These are phyloP conservation scores for Aricia agestis DNA, from an alignment of 1,140 invertebrate species.

Conservation along the genomic window DNA sequence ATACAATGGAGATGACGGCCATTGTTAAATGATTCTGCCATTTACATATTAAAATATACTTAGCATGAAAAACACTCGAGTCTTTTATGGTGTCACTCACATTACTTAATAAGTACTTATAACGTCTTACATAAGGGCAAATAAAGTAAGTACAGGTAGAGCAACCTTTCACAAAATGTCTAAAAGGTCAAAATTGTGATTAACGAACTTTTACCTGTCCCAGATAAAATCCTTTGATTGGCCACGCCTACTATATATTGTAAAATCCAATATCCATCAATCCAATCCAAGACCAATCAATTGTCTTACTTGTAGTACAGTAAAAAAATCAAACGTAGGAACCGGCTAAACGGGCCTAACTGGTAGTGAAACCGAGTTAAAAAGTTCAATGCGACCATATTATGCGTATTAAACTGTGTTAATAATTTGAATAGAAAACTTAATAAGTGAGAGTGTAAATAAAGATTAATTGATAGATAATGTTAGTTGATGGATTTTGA, in stretches of 20 bases:
- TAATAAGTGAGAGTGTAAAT: neutral
- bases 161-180: too few species aligned
- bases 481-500: neutral
- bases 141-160: neutral
- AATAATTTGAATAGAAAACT: neutral
- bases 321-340: neutral
- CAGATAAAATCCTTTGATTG: too few species aligned
- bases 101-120: neutral
- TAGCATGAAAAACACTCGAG: neutral
- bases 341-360: neutral
- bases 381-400: neutral
- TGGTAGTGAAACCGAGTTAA: neutral
- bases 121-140: neutral
- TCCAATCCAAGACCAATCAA: too few species aligned
- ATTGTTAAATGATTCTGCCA: slow-evolving; percentile 13
- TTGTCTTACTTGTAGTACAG: neutral
- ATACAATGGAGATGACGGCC: slow-evolving; percentile 15
- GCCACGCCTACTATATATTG: neutral
- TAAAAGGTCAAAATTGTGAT: too few species aligned
- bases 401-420: too few species aligned
- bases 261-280: too few species aligned
- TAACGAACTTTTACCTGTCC: too few species aligned
- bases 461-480: neutral
- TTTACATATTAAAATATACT: slow-evolving; percentile 5
- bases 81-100: neutral